A percentile compares a stretch with the other conserved stretches of the same genome.
Evolutionary conservation across 2,888 invertebrate species (phyloP).

Genomic region (Copidosoma aretas): DNA sequence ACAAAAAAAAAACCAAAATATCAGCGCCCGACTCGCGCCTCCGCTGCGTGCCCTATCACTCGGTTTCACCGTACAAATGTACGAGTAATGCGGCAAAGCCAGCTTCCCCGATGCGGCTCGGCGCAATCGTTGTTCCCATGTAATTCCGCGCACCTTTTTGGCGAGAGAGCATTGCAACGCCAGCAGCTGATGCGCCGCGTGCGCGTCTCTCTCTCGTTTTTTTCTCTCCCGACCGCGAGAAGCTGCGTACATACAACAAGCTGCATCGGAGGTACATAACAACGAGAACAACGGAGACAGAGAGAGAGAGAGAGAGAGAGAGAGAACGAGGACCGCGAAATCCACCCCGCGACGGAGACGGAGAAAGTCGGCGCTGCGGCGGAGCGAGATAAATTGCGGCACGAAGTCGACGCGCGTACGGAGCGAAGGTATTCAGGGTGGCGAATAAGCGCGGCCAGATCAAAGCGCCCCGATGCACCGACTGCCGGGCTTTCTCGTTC

Average conservation of each 20-base stretch:
- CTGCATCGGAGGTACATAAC: neutral
- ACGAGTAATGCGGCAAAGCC: no score
- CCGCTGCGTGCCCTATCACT: no score
- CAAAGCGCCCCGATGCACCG: conserved; percentile 56
- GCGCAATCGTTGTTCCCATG: no score
- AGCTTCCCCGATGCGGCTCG: no score
- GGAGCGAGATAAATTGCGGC: conserved; percentile 50
- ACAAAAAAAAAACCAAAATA: no score
- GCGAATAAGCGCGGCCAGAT: conserved; percentile 58
- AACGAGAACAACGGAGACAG: conserved; percentile 1
- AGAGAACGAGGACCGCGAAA: conserved; percentile 17
- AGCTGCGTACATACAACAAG: neutral
- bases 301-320: conserved; percentile 12
- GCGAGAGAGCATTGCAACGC: no score
- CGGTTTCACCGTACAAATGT: no score
- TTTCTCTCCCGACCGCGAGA: no score
- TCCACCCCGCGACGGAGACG: conserved; percentile 35
- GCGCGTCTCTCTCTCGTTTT: no score
- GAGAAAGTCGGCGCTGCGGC: conserved; percentile 31
- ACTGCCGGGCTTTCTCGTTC: conserved; percentile 48
- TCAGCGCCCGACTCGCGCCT: no score
- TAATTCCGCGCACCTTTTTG: no score
- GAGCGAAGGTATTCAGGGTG: conserved; percentile 57
- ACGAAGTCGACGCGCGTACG: conserved; percentile 43
- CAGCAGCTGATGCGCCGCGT: no score